A percentile compares a stretch with the other conserved stretches of the same genome.
Evolutionary conservation across 2,888 invertebrate species (phyloP).

Genomic region (Chironomus tentans): DNA sequence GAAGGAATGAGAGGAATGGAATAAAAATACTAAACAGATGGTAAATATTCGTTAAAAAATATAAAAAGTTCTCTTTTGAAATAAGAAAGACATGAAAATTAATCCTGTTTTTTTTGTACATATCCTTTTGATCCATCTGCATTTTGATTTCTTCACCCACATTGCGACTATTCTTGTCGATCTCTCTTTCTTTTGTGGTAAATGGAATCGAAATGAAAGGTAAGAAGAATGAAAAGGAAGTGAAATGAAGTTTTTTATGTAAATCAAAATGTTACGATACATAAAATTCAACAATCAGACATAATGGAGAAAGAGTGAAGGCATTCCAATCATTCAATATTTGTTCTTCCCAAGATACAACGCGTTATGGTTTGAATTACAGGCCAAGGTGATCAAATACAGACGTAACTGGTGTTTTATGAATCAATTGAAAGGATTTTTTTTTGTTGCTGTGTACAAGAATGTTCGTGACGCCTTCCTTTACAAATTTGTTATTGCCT

Average conservation of each 20-base stretch:
- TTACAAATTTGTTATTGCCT: neutral
- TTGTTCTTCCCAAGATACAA: neutral
- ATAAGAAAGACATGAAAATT: neutral
- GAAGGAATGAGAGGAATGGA: neutral
- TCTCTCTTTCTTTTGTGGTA: neutral
- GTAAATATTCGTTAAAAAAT: neutral
- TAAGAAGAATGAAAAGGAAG: neutral
- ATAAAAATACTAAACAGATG: neutral
- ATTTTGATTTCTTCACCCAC: slow-evolving; percentile 1
- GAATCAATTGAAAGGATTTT: neutral
- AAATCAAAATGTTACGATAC: neutral
- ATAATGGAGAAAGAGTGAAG: too few species aligned
- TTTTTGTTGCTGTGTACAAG: neutral
- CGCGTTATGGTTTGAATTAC: too few species aligned
- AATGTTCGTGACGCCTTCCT: neutral
- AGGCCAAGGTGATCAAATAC: too few species aligned
- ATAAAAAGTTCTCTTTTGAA: neutral
- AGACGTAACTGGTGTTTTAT: too few species aligned
- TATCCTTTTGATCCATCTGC: slow-evolving; percentile 4
- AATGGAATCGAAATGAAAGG: neutral
- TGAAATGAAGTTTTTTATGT: neutral
- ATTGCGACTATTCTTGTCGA: neutral
- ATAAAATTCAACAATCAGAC: neutral
- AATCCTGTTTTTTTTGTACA: neutral
- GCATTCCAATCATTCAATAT: neutral